Evolutionary conservation across 2,113 vertebrate genomes (phyloP).

Genomic region (Microtus richardsoni): DNA sequence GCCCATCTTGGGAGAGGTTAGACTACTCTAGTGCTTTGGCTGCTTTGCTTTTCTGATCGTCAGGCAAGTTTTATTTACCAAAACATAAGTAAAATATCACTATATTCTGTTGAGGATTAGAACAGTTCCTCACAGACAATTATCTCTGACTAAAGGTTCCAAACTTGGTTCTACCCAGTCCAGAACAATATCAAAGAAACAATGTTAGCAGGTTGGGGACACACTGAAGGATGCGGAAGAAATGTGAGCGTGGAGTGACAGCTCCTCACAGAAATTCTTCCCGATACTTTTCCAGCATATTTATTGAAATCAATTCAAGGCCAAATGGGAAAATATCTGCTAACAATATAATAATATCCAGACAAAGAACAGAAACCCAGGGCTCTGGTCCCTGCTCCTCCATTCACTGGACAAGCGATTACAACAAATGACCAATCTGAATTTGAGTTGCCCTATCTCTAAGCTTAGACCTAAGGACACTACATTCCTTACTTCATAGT

Average conservation of each 20-base stretch:
- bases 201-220: slow-evolving; percentile 12
- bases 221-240: background rate
- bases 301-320: background rate
- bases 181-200: slow-evolving; percentile 59
- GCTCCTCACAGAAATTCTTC: slow-evolving; percentile 36
- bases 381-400: background rate
- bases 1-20: no score
- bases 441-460: background rate
- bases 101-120: slow-evolving; percentile 73
- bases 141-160: slow-evolving; percentile 69
- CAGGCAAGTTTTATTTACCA: no score
- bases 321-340: background rate
- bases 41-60: no score
- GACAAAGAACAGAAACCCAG: background rate
- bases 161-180: slow-evolving; percentile 47
- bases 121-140: slow-evolving; percentile 66
- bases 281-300: background rate
- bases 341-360: background rate
- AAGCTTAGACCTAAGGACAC: background rate
- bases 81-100: no score
- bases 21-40: no score
- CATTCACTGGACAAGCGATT: background rate
- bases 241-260: background rate
- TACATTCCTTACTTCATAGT: background rate
- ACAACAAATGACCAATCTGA: background rate